Evolutionary conservation across 2,113 vertebrate genomes (phyloP).

Genomic region (Bubo blakistoni): DNA sequence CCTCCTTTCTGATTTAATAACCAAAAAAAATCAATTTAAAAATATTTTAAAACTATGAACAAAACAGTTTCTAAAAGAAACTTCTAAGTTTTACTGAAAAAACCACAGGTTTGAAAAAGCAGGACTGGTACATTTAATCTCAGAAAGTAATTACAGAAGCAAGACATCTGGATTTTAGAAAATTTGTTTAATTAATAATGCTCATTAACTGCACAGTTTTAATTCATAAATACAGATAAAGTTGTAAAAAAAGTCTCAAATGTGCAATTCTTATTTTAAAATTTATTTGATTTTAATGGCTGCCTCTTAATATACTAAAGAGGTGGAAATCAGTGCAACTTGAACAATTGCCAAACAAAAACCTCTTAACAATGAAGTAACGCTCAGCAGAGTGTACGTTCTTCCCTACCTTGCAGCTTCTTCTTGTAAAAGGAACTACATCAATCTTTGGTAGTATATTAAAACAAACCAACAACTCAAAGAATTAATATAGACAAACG

Average conservation of each 20-base stretch:
- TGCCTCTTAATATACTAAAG: not conserved
- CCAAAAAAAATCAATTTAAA: not conserved
- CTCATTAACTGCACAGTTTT: constrained; percentile 34
- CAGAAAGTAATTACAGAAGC: constrained; percentile 25
- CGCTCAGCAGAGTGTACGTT: not conserved
- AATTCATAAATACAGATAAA: constrained; percentile 51
- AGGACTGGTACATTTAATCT: not conserved
- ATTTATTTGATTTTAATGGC: constrained; percentile 3
- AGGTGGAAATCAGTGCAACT: not conserved
- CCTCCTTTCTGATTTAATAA: not conserved
- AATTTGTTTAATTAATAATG: constrained; percentile 50
- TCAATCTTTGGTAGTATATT: constrained; percentile 61
- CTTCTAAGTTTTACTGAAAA: not conserved
- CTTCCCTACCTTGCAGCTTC: not conserved
- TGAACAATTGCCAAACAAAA: constrained; percentile 16
- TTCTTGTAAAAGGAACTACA: not conserved
- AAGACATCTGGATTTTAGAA: constrained; percentile 26
- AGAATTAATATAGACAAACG: not conserved
- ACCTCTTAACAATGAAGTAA: not conserved
- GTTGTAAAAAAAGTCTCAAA: not conserved
- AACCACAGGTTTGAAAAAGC: not conserved
- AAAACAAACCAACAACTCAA: not conserved
- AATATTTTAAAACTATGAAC: not conserved
- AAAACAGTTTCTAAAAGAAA: not conserved
- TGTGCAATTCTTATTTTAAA: constrained; percentile 21